Evolutionary conservation across 35 echinoderm and acorn worm species (phyloP).

Genomic region (Lytechinus pictus): DNA sequence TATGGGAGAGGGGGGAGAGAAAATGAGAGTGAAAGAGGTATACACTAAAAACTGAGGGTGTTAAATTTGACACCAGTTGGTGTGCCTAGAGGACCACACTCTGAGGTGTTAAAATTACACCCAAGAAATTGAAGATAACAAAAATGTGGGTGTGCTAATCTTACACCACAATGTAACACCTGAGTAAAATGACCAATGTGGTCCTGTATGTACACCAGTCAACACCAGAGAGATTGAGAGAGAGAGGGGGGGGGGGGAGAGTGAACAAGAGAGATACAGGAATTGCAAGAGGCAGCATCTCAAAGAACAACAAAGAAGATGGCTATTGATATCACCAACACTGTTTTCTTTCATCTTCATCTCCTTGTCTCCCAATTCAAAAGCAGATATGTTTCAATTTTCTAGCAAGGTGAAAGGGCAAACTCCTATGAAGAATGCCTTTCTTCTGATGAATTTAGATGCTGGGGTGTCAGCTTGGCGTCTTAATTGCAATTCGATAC

Average conservation of each 20-base stretch:
- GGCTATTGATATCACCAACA: background rate
- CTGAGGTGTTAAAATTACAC: no score
- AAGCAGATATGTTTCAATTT: conserved; percentile 19
- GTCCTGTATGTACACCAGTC: no score
- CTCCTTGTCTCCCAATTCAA: background rate
- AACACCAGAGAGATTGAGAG: background rate
- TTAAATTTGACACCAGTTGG: no score
- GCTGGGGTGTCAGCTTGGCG: background rate
- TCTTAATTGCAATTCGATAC: conserved; percentile 13
- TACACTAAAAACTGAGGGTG: no score
- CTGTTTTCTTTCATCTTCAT: background rate
- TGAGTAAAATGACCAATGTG: no score
- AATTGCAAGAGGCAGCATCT: background rate
- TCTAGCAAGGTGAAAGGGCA: background rate
- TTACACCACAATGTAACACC: no score
- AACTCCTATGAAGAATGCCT: background rate
- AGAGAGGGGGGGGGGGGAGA: background rate
- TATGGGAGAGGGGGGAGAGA: background rate
- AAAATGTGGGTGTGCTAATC: no score
- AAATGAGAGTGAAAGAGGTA: background rate
- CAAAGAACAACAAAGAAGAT: background rate
- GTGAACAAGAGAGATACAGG: background rate
- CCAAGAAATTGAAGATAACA: no score
- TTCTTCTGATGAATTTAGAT: background rate
- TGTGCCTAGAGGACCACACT: no score